Percentiles rank a stretch among this genome's conserved stretches.
Evolutionary conservation across 1,140 invertebrate species (phyloP).

Genomic region (Odontomachus brunneus): DNA sequence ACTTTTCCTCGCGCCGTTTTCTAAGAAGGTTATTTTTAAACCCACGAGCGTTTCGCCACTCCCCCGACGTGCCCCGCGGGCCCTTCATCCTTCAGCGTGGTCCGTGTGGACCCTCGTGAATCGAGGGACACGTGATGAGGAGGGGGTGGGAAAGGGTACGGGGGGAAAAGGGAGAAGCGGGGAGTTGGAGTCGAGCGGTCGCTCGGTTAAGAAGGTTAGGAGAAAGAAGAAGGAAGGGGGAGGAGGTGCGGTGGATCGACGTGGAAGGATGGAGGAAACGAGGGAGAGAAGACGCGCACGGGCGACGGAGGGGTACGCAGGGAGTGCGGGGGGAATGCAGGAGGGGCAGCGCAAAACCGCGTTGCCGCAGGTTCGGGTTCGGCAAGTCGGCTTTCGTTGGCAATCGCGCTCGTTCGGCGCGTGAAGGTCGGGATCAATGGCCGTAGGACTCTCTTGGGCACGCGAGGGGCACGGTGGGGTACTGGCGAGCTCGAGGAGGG

Average conservation of each 20-base stretch:
- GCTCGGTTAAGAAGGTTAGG: conserved; percentile 65
- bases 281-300: conserved; percentile 43
- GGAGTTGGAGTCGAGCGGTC: conserved; percentile 42
- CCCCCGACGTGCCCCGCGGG: conserved; percentile 61
- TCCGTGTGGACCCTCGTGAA: conserved; percentile 66
- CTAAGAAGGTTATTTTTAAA: conserved; percentile 79
- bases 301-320: conserved; percentile 5
- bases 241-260: conserved; percentile 61
- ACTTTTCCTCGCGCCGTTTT: conserved; percentile 55
- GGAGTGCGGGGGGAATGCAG: conserved; percentile 32
- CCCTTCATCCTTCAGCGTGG: conserved; percentile 64
- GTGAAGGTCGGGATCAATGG: conserved; percentile 86
- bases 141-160: neutral
- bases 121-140: conserved; percentile 69
- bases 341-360: conserved; percentile 58
- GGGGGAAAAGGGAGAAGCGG: conserved; percentile 36
- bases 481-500: conserved; percentile 48
- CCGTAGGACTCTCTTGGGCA: conserved; percentile 84
- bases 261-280: conserved; percentile 65
- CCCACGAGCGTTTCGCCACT: conserved; percentile 69
- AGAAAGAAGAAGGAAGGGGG: conserved; percentile 69
- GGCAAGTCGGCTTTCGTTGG: conserved; percentile 82
- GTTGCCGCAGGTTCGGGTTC: conserved; percentile 76
- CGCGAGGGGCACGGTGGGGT: conserved; percentile 42
- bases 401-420: conserved; percentile 84